phyloP scores from a whole-genome alignment of 1,140 invertebrate species.

The Hylaeus volcanicus region DNA sequence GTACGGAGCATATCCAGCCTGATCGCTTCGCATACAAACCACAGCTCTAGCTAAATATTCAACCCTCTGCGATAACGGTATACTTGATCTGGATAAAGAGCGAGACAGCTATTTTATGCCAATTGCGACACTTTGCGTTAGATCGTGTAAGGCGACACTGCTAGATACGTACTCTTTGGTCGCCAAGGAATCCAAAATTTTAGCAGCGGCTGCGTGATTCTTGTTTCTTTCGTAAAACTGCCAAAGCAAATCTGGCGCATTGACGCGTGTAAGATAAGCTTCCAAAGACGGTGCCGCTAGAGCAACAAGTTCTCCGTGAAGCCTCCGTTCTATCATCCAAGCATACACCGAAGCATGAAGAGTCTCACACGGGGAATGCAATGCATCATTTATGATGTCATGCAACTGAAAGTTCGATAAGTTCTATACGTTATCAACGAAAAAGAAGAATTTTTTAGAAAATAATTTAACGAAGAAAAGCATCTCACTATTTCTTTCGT shows the following conservation, averaged over 20 bases:
- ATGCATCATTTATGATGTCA: constrained; percentile 78
- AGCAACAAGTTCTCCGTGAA: constrained; percentile 89
- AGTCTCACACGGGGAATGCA: constrained; percentile 89
- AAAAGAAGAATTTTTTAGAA: background rate
- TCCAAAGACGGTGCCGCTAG: constrained; percentile 91
- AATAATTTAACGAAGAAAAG: background rate
- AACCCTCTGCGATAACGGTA: constrained; percentile 87
- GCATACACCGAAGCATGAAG: constrained; percentile 95
- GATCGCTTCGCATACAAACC: constrained; percentile 95
- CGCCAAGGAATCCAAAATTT: constrained; percentile 93
- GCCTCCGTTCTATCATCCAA: constrained; percentile 92
- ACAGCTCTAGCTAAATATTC: constrained; percentile 96
- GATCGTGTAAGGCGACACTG: background rate
- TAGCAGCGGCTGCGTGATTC: constrained; percentile 95
- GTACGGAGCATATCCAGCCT: constrained; percentile 87
- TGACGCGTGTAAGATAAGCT: constrained; percentile 87
- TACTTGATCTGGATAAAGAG: constrained; percentile 79
- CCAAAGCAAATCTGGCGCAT: constrained; percentile 94
- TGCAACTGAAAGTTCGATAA: constrained; percentile 64
- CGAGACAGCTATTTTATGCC: background rate
- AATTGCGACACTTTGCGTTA: background rate
- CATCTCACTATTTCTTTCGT: constrained; percentile 76
- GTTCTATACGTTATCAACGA: too few species aligned
- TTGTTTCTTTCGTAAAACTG: constrained; percentile 96
- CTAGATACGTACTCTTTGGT: constrained; percentile 86